A percentile compares a stretch with the other conserved stretches of the same genome.
Conservation (phyloP, 2,113 vertebrate species). For the Otus sunia region DNA sequence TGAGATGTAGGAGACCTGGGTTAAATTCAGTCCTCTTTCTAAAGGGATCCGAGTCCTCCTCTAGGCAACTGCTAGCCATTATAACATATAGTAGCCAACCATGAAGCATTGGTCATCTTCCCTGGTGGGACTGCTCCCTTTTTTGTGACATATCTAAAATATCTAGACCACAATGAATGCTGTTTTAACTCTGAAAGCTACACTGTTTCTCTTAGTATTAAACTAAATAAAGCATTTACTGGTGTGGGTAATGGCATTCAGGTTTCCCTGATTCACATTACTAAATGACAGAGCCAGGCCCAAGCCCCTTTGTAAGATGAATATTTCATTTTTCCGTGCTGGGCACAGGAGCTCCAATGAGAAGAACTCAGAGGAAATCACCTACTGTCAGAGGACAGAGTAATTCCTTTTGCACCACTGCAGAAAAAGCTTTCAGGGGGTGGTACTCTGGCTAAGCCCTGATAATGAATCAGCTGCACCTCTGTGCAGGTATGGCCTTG, state of each 20-base stretch:
- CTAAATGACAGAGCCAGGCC: not conserved
- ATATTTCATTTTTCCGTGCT: not conserved
- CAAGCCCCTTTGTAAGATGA: not conserved
- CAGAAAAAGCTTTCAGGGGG: not conserved
- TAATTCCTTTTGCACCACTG: not conserved
- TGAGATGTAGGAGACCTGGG: not conserved
- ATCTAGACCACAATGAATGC: not conserved
- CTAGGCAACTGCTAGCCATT: not conserved
- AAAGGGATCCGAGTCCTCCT: not conserved
- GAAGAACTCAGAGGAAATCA: not conserved
- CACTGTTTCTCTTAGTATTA: not conserved
- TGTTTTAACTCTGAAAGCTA: not conserved
- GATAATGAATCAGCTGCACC: not conserved
- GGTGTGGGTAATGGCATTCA: not conserved
- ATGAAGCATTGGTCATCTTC: accelerated
- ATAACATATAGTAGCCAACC: not conserved
- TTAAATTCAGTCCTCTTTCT: not conserved
- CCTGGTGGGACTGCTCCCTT: not conserved
- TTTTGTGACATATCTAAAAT: not conserved
- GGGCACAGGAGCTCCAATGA: not conserved
- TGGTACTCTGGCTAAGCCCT: not conserved
- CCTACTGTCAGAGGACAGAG: not conserved
- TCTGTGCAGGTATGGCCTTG: not conserved
- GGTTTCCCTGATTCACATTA: not conserved
- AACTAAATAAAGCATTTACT: not conserved